Evolutionary conservation across 2,113 vertebrate species (phyloP), one percentile per base, ranked within the genome.

Genomic region (Oceanites oceanicus): DNA sequence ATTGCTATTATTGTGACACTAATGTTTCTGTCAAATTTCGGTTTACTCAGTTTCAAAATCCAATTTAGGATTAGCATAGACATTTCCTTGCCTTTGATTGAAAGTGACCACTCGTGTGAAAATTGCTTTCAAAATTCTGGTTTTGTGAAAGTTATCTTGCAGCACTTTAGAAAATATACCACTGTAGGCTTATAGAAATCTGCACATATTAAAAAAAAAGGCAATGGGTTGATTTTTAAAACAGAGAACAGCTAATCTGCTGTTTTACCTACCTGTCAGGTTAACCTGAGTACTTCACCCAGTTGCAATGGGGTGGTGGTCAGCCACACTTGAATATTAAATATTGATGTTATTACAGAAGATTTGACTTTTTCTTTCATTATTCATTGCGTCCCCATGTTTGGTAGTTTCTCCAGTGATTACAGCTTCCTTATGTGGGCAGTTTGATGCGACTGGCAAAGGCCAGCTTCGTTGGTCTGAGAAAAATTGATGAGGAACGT

Each of bases 21-120:
- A 40, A 92, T 58, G 30, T 87, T 92, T 66, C 84, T 86, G 86
- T 67, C 40, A 92, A 38, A 86, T 68, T 81, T 78, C n/a, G 49
- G 52, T 92, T 96, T 95, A 83, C 82, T 92, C n/a, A 34, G 40
- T 93, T 95, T 96, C 70, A 83, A 93, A 90, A 88, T 56, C 84
- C 59, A 72, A 15, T 84, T 90, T 65, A 71, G 55, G 42, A 76
- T 96, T 91, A 90, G 45, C 71, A 30, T 38, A 88, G 92, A 62
- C 5, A 32, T 55, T 67, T 94, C 87, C 88, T 62, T 27, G 32
- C 79, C 58, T 90, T 44, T 79, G 70, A 73, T 29, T 79, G 62
- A 16, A 72, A 78, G 92, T 67, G 67, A 67, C 32, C 67, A 86
- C 42, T 47, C 36, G 12, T 32, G 16, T 78, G 67, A 76, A 68